Evolutionary conservation across 2,113 vertebrate genomes (phyloP).

Genomic region (Trematomus loennbergii): DNA sequence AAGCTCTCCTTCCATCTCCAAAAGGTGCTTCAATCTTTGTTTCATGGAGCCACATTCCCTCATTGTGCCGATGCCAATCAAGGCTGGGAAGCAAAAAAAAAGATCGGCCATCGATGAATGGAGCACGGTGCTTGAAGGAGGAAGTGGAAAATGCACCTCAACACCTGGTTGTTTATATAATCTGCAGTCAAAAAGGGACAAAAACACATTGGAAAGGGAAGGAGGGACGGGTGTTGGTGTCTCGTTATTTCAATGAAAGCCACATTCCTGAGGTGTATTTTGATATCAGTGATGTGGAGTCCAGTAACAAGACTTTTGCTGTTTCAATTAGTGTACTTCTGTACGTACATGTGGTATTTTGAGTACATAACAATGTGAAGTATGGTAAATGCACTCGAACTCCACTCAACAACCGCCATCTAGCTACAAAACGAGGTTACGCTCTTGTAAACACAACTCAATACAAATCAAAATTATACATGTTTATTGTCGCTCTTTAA

Average conservation of each 20-base stretch:
- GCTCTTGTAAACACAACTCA: no score
- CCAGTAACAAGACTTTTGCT: neutral
- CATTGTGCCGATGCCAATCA: constrained; percentile 74
- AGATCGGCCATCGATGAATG: neutral
- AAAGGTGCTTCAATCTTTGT: constrained; percentile 87
- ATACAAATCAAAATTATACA: no score
- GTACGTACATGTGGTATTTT: no score
- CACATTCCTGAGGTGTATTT: constrained; percentile 18
- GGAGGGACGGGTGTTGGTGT: neutral
- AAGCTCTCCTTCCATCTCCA: constrained; percentile 85
- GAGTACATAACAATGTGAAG: no score
- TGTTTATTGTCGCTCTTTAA: no score
- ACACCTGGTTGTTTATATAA: constrained; percentile 67
- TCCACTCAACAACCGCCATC: no score
- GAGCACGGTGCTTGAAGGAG: constrained; percentile 14
- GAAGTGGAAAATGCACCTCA: constrained; percentile 62
- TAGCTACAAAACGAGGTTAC: no score
- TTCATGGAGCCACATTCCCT: constrained; percentile 72
- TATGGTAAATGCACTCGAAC: no score
- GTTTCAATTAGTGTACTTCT: no score
- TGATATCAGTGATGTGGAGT: neutral
- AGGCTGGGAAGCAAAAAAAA: constrained; percentile 56
- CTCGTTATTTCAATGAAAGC: neutral
- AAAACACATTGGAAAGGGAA: constrained; percentile 63
- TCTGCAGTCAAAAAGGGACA: constrained; percentile 78